Evolutionary conservation across 2,888 invertebrate species (phyloP).

Genomic region (Thera britannica): DNA sequence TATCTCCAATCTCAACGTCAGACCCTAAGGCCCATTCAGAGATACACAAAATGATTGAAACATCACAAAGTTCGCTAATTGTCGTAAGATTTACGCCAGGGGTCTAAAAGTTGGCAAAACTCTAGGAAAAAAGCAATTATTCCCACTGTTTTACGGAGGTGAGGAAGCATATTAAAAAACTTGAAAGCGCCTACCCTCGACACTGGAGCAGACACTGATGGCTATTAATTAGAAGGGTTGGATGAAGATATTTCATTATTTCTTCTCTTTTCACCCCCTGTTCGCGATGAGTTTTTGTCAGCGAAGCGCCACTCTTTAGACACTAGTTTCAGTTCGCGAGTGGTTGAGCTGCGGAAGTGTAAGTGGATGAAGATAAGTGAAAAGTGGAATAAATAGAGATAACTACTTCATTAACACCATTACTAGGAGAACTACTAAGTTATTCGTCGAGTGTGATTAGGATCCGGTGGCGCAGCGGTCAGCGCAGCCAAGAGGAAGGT

Average conservation of each 20-base stretch:
- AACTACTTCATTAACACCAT: not conserved
- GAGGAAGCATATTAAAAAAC: slow-evolving; percentile 84
- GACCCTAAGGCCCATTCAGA: slow-evolving; percentile 41
- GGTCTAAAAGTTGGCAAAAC: slow-evolving; percentile 60
- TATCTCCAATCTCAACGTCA: slow-evolving; percentile 22
- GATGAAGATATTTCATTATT: slow-evolving; percentile 82
- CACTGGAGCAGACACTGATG: slow-evolving; percentile 83
- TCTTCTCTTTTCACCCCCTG: slow-evolving; percentile 59
- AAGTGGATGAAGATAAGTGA: slow-evolving; percentile 9
- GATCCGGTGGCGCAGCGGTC: too few species aligned
- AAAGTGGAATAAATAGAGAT: not conserved
- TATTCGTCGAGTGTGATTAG: too few species aligned
- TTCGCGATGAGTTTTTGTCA: slow-evolving; percentile 42
- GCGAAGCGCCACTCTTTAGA: slow-evolving; percentile 29
- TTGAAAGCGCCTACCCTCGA: slow-evolving; percentile 79
- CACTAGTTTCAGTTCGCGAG: slow-evolving; percentile 21
- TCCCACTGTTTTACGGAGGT: slow-evolving; percentile 78
- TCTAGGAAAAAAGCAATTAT: slow-evolving; percentile 72
- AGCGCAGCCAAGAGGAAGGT: too few species aligned
- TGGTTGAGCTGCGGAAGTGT: slow-evolving; percentile 10
- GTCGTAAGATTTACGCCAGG: slow-evolving; percentile 60
- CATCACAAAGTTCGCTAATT: slow-evolving; percentile 63
- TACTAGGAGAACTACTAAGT: too few species aligned
- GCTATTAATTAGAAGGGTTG: slow-evolving; percentile 84
- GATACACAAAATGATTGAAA: slow-evolving; percentile 54